Evolutionary conservation across 2,113 vertebrate genomes (phyloP), one percentile per base, ranked within the genome.

Genomic region (Gavialis gangeticus): DNA sequence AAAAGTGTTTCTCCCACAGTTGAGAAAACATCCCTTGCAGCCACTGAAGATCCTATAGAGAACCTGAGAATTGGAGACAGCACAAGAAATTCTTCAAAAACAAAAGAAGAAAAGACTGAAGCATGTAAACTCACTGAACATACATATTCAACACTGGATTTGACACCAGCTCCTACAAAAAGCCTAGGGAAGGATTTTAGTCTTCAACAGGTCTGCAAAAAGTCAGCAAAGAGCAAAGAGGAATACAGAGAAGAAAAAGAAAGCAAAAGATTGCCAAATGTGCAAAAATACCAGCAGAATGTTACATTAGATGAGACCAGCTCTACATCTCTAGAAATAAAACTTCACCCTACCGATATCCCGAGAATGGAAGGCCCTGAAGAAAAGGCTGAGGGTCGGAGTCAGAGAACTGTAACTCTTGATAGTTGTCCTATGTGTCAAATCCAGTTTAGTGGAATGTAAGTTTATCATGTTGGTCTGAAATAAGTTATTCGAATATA

Each of bases 341-440:
- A 55, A 1, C 10, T 19, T 2, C 6, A 0, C 64, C 60, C 3
- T 0, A 1, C 0, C 16, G 87, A 62, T 0, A 0, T 5, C 27
- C 17, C 79, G 34, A 64, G 56, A 69, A 15, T 64, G 3, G n/a
- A 57, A n/a, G 78, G 78, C 85, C 12, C 5, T 1, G 1, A 37
- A 16, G 85, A 83, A 18, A 64, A 16, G 3, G 2, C 54, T 5
- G 82, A 64, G 71, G 58, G 85, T 28, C 85, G 46, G 13, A 76
- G 24, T 3, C 95, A 84, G 22, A 84, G 37, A 63, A 24, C 83
- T 1, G 21, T 37, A 13, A 1, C 56, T 22, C 96, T 99, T 76
- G 97, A 96, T 64, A 98, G 94, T 69, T 99, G 99, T 91, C 99
- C 99, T 0, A 98, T 99, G 98, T 99, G 99, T 73, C 97, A 98